Conservation (phyloP, 1,140 invertebrate genomes). For the Drosophila repletoides region DNA sequence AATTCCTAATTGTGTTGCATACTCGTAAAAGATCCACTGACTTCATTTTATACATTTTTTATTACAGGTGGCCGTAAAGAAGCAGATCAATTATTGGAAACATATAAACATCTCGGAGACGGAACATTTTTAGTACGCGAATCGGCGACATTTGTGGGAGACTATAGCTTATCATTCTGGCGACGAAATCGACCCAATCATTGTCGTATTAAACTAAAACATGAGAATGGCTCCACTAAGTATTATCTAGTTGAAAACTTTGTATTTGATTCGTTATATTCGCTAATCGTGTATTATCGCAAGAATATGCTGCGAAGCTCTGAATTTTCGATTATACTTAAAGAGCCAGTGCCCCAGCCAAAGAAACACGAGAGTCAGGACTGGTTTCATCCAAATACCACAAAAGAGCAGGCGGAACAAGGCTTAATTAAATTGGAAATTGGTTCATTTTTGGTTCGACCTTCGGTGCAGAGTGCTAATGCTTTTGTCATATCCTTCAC, state of each 20-base stretch:
- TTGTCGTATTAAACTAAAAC: slow-evolving; percentile 94
- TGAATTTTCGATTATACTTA: slow-evolving; percentile 93
- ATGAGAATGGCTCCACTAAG: slow-evolving; percentile 93
- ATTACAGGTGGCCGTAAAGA: slow-evolving; percentile 85
- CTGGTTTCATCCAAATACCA: slow-evolving; percentile 94
- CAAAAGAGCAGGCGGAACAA: slow-evolving; percentile 92
- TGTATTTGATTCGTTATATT: slow-evolving; percentile 96
- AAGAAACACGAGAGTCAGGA: slow-evolving; percentile 96
- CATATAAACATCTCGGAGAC: slow-evolving; percentile 94
- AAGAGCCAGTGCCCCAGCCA: slow-evolving; percentile 96
- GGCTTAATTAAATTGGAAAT: slow-evolving; percentile 92
- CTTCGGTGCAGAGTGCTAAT: slow-evolving; percentile 92
- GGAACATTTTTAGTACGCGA: slow-evolving; percentile 97
- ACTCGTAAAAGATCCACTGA: too few relatives aligned
- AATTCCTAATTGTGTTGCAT: too few relatives aligned
- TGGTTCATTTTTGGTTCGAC: slow-evolving; percentile 95
- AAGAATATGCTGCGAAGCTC: slow-evolving; percentile 92
- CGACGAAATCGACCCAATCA: slow-evolving; percentile 94
- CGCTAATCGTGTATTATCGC: slow-evolving; percentile 95
- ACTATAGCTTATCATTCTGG: slow-evolving; percentile 98
- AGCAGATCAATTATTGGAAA: slow-evolving; percentile 87
- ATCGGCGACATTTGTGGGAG: slow-evolving; percentile 97
- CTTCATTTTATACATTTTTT: background rate
- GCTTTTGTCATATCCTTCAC: slow-evolving; percentile 97
- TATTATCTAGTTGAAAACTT: slow-evolving; percentile 95